phyloP scores from a whole-genome alignment of 1,140 invertebrate species.

The Drosophila kohkoa region DNA sequence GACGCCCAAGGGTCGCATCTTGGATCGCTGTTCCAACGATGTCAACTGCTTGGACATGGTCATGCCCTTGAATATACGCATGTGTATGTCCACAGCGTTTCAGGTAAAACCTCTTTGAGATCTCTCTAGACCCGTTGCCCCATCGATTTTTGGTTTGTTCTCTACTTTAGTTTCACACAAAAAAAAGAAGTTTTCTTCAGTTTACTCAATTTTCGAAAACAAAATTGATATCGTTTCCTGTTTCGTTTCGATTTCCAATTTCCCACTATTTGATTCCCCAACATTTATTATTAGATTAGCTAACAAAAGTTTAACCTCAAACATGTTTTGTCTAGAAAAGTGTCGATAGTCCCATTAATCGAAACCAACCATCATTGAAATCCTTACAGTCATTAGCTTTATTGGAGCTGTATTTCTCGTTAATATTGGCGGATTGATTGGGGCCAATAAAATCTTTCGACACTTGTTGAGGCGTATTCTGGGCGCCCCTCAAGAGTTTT shows the following conservation, averaged over 20 bases:
- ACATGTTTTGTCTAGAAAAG: slow-evolving; percentile 6
- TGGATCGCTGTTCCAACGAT: slow-evolving; percentile 92
- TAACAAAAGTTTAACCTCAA: slow-evolving; percentile 1
- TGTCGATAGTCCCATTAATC: not conserved
- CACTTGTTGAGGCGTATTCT: slow-evolving; percentile 88
- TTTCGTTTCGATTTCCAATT: not conserved
- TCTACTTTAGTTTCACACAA: not conserved
- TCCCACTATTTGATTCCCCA: not conserved
- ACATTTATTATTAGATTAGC: not conserved
- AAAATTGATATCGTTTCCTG: no score
- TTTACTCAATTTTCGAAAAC: not conserved
- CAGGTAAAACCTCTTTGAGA: slow-evolving; percentile 61
- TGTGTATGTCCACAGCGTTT: slow-evolving; percentile 72
- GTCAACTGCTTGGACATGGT: slow-evolving; percentile 88
- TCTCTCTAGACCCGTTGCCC: not conserved
- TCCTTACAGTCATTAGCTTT: slow-evolving; percentile 54
- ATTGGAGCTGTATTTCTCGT: slow-evolving; percentile 51
- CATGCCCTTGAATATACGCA: slow-evolving; percentile 79
- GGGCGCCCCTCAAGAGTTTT: slow-evolving; percentile 90
- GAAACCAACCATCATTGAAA: not conserved
- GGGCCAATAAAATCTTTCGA: slow-evolving; percentile 56
- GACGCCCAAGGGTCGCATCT: slow-evolving; percentile 90
- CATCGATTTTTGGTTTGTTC: not conserved
- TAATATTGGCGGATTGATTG: slow-evolving; percentile 55
- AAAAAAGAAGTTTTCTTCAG: not conserved